Conservation (phyloP, 2,113 vertebrate genomes). For the Oceanites oceanicus region DNA sequence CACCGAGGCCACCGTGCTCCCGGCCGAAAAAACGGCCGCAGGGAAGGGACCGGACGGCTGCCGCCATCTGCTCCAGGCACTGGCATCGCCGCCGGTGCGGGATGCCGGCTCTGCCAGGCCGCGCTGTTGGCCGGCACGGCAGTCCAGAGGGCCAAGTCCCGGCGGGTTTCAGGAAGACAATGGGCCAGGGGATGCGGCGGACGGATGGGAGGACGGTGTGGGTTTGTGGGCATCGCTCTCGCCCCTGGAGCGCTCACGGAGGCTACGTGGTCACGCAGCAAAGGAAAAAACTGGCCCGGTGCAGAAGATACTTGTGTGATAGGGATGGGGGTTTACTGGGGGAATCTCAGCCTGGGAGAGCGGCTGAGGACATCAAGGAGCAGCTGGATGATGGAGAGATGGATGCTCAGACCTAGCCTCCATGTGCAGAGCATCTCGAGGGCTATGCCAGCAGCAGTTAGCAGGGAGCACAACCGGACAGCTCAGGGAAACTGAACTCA, state of each 20-base stretch:
- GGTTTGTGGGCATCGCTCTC: not conserved
- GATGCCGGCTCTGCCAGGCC: not conserved
- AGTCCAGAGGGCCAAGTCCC: not conserved
- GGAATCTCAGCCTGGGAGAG: not conserved
- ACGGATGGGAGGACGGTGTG: not conserved
- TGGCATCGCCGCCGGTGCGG: not conserved
- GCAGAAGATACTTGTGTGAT: not conserved
- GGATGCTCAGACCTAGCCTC: not conserved
- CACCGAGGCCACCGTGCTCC: not conserved
- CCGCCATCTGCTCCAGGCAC: not conserved
- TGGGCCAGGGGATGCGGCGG: not conserved
- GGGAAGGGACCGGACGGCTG: not conserved
- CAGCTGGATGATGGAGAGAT: not conserved
- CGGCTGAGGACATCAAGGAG: not conserved
- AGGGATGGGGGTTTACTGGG: not conserved
- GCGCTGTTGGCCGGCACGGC: fast-evolving
- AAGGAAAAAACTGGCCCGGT: not conserved
- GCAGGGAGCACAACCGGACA: not conserved
- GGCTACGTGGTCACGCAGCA: not conserved
- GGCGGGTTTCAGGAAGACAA: not conserved
- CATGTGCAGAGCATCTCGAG: not conserved
- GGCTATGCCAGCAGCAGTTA: not conserved
- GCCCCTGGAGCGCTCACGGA: fast-evolving
- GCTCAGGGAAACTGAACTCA: not conserved
- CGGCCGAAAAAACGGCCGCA: fast-evolving